Conservation (phyloP, 1,140 invertebrate species). For the Hormaphis cornu region DNA sequence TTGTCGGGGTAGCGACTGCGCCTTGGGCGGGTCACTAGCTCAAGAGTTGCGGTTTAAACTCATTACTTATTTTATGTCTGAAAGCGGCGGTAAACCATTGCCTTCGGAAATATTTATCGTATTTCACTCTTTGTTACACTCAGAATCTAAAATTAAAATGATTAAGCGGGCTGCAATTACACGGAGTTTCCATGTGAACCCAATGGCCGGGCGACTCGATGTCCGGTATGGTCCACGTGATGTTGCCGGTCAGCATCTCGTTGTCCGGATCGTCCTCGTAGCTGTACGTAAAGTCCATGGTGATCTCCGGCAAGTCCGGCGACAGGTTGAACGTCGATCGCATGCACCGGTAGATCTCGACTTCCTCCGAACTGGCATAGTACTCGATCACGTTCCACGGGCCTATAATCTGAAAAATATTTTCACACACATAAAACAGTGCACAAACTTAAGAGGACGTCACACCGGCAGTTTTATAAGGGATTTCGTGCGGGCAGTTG, state of each 20-base stretch:
- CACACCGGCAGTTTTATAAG: too few relatives aligned
- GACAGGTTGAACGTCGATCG: constrained; percentile 59
- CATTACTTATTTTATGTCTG: background rate
- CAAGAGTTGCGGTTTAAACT: too few relatives aligned
- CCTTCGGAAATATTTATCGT: background rate
- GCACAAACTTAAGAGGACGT: too few relatives aligned
- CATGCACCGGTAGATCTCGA: constrained; percentile 72
- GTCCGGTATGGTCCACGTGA: constrained; percentile 72
- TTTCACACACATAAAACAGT: too few relatives aligned
- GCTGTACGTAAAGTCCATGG: constrained; percentile 78
- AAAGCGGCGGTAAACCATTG: too few relatives aligned
- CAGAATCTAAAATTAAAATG: too few relatives aligned
- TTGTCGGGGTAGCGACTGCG: background rate
- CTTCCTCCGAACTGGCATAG: constrained; percentile 76
- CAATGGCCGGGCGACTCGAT: constrained; percentile 64
- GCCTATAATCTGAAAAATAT: constrained; percentile 59
- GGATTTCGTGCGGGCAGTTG: too few relatives aligned
- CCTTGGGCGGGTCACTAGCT: too few relatives aligned
- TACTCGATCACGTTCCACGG: constrained; percentile 75
- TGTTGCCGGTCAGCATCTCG: constrained; percentile 67
- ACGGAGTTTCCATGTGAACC: constrained; percentile 71
- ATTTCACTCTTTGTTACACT: too few relatives aligned
- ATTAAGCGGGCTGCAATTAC: too few relatives aligned
- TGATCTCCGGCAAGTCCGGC: constrained; percentile 46
- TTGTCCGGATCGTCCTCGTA: constrained; percentile 71